Evolutionary conservation across 53 echinoderm and acorn worm species (phyloP).

Genomic region (Mesocentrotus franciscanus): DNA sequence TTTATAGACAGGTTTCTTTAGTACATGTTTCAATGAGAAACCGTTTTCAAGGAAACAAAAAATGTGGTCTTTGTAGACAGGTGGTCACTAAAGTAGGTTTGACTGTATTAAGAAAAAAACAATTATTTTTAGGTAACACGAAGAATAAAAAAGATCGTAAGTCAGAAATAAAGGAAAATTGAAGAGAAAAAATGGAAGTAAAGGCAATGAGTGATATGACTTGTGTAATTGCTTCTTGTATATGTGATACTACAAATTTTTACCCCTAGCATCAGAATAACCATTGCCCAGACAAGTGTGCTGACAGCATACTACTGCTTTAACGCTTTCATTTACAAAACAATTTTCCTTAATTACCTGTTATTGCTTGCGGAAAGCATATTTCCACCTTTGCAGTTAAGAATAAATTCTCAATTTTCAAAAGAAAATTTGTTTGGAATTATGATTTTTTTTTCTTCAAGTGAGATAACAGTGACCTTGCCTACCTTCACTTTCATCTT

Average conservation of each 20-base stretch:
- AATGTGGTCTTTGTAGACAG: no score
- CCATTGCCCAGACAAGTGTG: not conserved
- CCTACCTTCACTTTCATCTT: constrained; percentile 72
- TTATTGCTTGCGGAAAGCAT: no score
- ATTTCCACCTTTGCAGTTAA: no score
- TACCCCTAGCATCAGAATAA: not conserved
- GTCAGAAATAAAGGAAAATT: not conserved
- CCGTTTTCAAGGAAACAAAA: no score
- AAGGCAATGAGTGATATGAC: not conserved
- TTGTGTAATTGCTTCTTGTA: not conserved
- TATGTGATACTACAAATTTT: not conserved
- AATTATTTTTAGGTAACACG: not conserved
- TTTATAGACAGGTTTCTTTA: no score
- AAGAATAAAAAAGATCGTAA: not conserved
- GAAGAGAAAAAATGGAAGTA: not conserved
- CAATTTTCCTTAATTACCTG: no score
- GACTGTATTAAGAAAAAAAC: no score
- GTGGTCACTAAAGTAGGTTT: no score
- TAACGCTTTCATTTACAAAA: not conserved
- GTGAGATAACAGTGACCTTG: not conserved
- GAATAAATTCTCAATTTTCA: no score
- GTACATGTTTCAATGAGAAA: no score
- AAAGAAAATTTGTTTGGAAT: no score
- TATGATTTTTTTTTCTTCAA: not conserved
- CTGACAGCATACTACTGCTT: not conserved